A percentile compares a stretch with the other conserved stretches of the same genome.
Conservation (phyloP, 2,888 invertebrate genomes). For the Pinctada fucata region DNA sequence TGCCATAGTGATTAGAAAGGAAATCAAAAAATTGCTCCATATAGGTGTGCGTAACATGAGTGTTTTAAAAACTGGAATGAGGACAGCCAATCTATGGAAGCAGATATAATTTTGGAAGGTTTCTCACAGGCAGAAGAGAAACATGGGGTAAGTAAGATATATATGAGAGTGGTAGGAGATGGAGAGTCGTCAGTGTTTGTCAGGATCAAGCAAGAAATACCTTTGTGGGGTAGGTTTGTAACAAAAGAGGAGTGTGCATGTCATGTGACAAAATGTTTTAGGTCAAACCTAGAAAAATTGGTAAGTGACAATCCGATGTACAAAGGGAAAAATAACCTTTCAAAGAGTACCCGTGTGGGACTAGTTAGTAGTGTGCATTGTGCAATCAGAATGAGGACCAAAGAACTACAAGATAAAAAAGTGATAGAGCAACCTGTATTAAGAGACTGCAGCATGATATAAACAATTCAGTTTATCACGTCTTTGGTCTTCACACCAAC, state of each 20-base stretch:
- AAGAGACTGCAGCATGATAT: constrained; percentile 36
- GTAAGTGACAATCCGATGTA: not conserved
- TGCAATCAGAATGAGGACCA: constrained; percentile 19
- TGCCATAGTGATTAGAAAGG: constrained; percentile 41
- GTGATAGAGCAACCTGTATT: not conserved
- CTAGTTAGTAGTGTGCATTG: constrained; percentile 13
- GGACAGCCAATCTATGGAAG: constrained; percentile 43
- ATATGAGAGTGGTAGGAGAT: too few relatives aligned
- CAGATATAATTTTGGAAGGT: constrained; percentile 42
- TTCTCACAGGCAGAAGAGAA: too few relatives aligned
- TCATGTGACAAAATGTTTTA: constrained; percentile 11
- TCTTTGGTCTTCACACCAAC: constrained; percentile 7
- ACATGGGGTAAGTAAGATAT: too few relatives aligned
- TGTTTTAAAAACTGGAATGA: too few relatives aligned
- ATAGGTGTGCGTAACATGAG: constrained; percentile 45
- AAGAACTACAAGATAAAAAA: constrained; percentile 12
- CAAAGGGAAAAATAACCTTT: constrained; percentile 13
- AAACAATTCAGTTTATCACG: constrained; percentile 36
- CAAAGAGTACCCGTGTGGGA: not conserved
- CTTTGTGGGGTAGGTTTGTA: not conserved
- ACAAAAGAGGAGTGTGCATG: constrained; percentile 5
- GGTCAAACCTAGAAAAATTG: too few relatives aligned
- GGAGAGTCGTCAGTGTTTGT: not conserved
- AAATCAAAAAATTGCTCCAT: constrained; percentile 43
- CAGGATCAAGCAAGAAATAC: not conserved